A percentile compares a stretch with the other conserved stretches of the same genome.
Conservation (phyloP, 2,888 invertebrate genomes). For the Napeogenes inachia region DNA sequence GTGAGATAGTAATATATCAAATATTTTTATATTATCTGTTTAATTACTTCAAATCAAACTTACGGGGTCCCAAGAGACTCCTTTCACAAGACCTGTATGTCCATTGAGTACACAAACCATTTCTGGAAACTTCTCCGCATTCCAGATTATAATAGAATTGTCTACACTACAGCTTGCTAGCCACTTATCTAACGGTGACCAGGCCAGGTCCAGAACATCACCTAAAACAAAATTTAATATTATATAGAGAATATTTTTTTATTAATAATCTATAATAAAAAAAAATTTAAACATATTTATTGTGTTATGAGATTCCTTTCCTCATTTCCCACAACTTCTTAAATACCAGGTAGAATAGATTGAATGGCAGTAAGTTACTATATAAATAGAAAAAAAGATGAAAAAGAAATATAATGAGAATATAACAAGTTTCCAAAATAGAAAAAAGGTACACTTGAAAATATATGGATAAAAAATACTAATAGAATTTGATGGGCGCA, state of each 20-base stretch:
- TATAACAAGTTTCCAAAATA: too few relatives aligned
- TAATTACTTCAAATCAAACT: constrained; percentile 33
- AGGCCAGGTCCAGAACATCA: constrained; percentile 96
- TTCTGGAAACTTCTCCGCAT: constrained; percentile 91
- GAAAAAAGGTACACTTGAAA: too few relatives aligned
- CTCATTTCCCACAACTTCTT: background rate
- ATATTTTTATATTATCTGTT: too few relatives aligned
- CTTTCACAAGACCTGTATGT: constrained; percentile 96
- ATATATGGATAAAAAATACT: too few relatives aligned
- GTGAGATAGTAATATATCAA: too few relatives aligned
- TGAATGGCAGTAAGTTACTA: too few relatives aligned
- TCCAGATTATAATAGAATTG: constrained; percentile 98
- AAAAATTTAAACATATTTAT: background rate
- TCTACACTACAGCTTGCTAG: constrained; percentile 98
- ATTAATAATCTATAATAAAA: background rate
- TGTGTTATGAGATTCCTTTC: too few relatives aligned
- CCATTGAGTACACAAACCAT: constrained; percentile 91
- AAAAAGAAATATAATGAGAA: too few relatives aligned
- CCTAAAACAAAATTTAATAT: constrained; percentile 48
- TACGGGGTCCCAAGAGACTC: constrained; percentile 98
- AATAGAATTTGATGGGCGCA: too few relatives aligned
- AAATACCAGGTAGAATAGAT: too few relatives aligned
- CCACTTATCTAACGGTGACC: constrained; percentile 97
- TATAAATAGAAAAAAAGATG: too few relatives aligned
- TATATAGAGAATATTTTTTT: background rate